Base-by-base conservation (phyloP, 2,797 vertebrate species). In the Liparis tanakae region DNA sequence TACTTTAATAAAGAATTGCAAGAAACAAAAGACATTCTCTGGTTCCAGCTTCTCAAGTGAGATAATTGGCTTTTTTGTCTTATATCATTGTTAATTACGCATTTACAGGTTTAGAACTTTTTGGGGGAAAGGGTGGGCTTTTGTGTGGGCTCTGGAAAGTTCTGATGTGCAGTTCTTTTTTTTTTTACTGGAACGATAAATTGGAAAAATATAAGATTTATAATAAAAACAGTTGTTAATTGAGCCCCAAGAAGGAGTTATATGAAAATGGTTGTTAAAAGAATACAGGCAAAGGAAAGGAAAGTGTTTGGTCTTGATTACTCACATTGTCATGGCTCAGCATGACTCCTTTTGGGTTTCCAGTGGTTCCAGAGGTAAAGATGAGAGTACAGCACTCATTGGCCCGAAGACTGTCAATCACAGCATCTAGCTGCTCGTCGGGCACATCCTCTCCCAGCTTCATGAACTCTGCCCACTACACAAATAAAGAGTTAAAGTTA, bases 291-390 rank as follows among this genome's bases (percentile, higher is more conserved):
- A 3, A 18, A 10, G 7, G 17, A 20, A 37, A 51, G 3, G 1
- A 43, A 60, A 22, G 17, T 30, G 46, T 18, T 18, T 34, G 9
- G 59, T 39, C 10, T 7, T 5, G 30, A 20, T 36, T 20, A 90
- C 94, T 93, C 78, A 96, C 95, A 44, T 96, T 96, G 76, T 96
- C 95, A 10, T 96, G 95, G 83, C 95, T 96, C 80, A 96, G 69
- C 95, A 96, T 95, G 74, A 94, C 95, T 25, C 93, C 95, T 93
- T 96, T 96, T 0, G 95, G 91, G 70, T 86, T 89, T 5, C 95
- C 95, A 5, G 95, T 96, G 67, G 95, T 94, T 71, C 95, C 95
- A 44, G 95, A 96, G 6, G 95, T 96, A 37, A 94, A 96, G 88
- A 96, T 96, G 72, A 96, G 93, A 1, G 76, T 86, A 51, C 95